Percentiles rank a stretch among this genome's conserved stretches.
phyloP scores from a whole-genome alignment of 2,888 invertebrate genomes.

The Tinea pellionella region DNA sequence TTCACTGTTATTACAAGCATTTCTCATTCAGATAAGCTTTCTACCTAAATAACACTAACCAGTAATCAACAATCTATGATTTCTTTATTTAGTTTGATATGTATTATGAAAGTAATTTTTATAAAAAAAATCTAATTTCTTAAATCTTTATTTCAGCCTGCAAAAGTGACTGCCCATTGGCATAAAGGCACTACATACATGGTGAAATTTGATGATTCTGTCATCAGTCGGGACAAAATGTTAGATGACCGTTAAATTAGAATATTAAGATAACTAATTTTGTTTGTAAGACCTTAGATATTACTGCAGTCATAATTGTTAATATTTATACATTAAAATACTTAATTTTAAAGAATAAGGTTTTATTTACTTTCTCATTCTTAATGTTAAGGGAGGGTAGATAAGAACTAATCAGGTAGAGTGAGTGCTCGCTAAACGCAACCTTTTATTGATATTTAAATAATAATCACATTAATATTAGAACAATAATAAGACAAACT shows the following conservation, averaged over 20 bases:
- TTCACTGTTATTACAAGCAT: no score
- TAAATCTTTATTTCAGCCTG: conserved; percentile 76
- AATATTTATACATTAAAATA: no score
- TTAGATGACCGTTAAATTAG: conserved; percentile 82
- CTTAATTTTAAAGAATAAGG: not conserved
- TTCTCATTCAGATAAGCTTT: no score
- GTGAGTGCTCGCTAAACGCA: no score
- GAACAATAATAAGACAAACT: not conserved
- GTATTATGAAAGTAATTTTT: not conserved
- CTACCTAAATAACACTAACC: no score
- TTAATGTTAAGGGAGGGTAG: no score
- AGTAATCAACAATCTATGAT: no score
- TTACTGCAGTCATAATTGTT: not conserved
- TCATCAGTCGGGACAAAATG: conserved; percentile 90
- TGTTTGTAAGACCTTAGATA: no score
- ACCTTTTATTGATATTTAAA: no score
- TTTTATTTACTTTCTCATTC: no score
- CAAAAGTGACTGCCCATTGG: conserved; percentile 98
- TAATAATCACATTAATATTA: not conserved
- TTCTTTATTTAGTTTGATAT: no score
- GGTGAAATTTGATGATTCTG: conserved; percentile 97
- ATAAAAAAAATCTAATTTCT: not conserved
- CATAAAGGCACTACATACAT: conserved; percentile 99
- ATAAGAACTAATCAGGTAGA: no score
- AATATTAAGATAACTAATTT: not conserved